These are phyloP conservation scores for Amia ocellicauda DNA, from an alignment of 2,113 vertebrate species.

Conservation along the genomic window DNA sequence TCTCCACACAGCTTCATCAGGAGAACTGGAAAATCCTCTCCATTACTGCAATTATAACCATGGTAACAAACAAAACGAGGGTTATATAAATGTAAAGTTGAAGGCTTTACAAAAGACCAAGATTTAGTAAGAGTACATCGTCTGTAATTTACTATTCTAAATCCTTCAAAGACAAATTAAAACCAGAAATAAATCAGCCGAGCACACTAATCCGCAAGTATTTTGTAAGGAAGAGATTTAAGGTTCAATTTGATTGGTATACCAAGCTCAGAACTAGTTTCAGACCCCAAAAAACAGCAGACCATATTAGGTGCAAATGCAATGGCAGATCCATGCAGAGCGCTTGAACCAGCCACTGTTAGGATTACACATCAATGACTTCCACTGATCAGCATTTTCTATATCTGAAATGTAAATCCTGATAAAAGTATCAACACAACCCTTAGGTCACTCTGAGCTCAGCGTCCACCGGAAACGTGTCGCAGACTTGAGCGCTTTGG, in stretches of 20 bases:
- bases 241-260: slow-evolving; percentile 43
- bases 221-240: slow-evolving; percentile 46
- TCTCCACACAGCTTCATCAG: too few relatives aligned
- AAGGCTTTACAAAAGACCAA: slow-evolving; percentile 35
- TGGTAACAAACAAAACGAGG: slow-evolving; percentile 29
- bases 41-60: slow-evolving; percentile 27
- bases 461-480: slow-evolving; percentile 5
- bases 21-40: not conserved
- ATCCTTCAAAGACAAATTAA: slow-evolving; percentile 48
- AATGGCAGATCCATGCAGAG: slow-evolving; percentile 25
- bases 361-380: slow-evolving; percentile 58
- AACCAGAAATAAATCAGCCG: slow-evolving; percentile 41
- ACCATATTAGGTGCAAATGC: slow-evolving; percentile 33
- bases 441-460: slow-evolving; percentile 46
- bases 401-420: slow-evolving; percentile 67
- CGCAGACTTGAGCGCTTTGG: too few relatives aligned
- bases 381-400: slow-evolving; percentile 64
- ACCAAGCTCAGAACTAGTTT: slow-evolving; percentile 11
- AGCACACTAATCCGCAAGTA: slow-evolving; percentile 38
- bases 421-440: slow-evolving; percentile 54
- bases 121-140: slow-evolving; percentile 30
- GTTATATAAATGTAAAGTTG: slow-evolving; percentile 22
- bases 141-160: slow-evolving; percentile 43
- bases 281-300: slow-evolving; percentile 35
- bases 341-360: slow-evolving; percentile 41